Base-by-base conservation (phyloP, 2,888 invertebrate species). In the Omphaloscelis lunosa region DNA sequence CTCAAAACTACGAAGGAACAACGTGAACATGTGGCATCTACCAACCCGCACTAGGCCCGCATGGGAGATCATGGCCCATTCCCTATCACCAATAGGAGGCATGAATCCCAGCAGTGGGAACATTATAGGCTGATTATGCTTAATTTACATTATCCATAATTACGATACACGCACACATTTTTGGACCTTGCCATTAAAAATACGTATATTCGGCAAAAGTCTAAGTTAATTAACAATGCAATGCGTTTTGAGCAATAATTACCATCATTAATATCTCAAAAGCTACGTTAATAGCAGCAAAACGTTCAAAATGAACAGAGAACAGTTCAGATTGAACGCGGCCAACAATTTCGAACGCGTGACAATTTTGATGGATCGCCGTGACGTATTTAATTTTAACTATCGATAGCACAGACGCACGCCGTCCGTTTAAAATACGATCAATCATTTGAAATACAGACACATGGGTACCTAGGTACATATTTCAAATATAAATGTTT, bases 331-430 rank as follows among this genome's bases (percentile, higher is more conserved):
- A 83, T 86, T 87, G 86, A 78, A 76, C 72, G 65, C 65, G 34
- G 63, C 63, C 82, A 87, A 85, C 88, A 86, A 85, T 89, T 88
- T 88, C 83, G 82, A 87, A 82, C 85, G 74, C 82, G 79, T 86
- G 92, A 91, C 91, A 89, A 79, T 76, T 79, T 83, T 93, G 92
- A 92, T 92, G 90, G 93, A 93, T 92, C 82, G 90, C 79, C 85
- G 83, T 76, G 81, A 84, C 87, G 88, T 90, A 90, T 92, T 91
- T 91, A 91, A 91, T 90, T 90, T 90, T 89, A 89, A 89, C 89
- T 89, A 88, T 85, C 78, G 83, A 84, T 85, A 87, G 81, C 84
- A 72, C 58, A 71, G 79, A 84, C 74, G 76, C 81, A 79, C 72
- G 80, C 77, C 79, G 76, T 84, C 86, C 88, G 87, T 91, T 93